Evolutionary conservation across 1,140 invertebrate genomes (phyloP).

Genomic region (Leptonema lineaticorne): DNA sequence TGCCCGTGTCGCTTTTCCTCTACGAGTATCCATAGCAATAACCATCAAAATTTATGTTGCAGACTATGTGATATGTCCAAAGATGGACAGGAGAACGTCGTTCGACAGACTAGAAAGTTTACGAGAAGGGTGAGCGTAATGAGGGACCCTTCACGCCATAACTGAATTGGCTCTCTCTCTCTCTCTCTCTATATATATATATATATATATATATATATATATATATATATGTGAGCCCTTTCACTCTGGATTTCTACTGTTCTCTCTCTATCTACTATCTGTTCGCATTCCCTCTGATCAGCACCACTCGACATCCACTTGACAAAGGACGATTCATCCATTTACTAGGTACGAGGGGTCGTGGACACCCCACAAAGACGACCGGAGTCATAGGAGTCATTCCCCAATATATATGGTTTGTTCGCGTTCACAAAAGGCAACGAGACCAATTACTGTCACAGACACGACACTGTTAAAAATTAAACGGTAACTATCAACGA

Average conservation of each 20-base stretch:
- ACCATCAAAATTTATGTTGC: too few relatives aligned
- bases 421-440: background rate
- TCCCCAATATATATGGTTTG: background rate
- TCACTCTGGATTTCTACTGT: too few relatives aligned
- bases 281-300: slow-evolving; percentile 38
- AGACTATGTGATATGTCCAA: too few relatives aligned
- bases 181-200: too few relatives aligned
- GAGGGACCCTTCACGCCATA: slow-evolving; percentile 36
- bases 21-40: too few relatives aligned
- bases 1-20: too few relatives aligned
- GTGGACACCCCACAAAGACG: slow-evolving; percentile 7
- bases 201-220: too few relatives aligned
- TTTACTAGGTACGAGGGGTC: slow-evolving; percentile 25
- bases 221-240: too few relatives aligned
- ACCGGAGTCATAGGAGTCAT: slow-evolving; percentile 1
- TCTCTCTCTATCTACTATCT: too few relatives aligned
- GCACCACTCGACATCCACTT: slow-evolving; percentile 34
- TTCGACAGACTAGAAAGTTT: too few relatives aligned
- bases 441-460: background rate
- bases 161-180: slow-evolving; percentile 31
- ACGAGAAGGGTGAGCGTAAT: slow-evolving; percentile 23
- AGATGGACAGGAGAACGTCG: too few relatives aligned
- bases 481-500: background rate
- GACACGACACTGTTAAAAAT: background rate
- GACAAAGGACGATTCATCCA: slow-evolving; percentile 39